Evolutionary conservation across 2,113 vertebrate species (phyloP).

Genomic region (Nycticorax nycticorax): DNA sequence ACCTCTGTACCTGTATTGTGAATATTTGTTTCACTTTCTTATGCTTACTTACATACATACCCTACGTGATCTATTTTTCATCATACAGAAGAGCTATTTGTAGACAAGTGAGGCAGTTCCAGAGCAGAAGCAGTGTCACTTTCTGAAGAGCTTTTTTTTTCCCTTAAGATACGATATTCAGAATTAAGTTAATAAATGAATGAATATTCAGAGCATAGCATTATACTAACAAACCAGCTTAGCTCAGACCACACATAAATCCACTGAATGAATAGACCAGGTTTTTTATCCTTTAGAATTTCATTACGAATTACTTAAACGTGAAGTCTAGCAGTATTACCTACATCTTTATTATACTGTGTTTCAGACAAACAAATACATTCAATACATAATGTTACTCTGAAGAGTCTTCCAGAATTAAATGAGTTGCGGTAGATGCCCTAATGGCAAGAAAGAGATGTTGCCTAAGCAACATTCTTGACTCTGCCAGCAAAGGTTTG

Average conservation of each 20-base stretch:
- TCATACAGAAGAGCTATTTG: not conserved
- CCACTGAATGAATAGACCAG: not conserved
- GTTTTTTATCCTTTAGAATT: not conserved
- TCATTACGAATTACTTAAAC: not conserved
- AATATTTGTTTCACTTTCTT: not conserved
- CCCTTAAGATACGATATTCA: not conserved
- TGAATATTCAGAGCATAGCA: not conserved
- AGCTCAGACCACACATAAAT: not conserved
- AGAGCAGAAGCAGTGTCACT: not conserved
- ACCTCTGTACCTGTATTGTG: accelerated
- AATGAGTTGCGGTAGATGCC: not conserved
- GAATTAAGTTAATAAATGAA: not conserved
- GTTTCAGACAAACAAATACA: not conserved
- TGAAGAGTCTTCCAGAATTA: not conserved
- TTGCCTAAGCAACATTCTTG: not conserved
- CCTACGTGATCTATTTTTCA: not conserved
- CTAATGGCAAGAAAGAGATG: not conserved
- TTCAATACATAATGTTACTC: not conserved
- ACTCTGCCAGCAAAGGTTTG: not conserved
- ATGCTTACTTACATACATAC: not conserved
- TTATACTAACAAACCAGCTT: not conserved
- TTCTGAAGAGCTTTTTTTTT: not conserved
- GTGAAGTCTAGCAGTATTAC: not conserved
- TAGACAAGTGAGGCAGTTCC: not conserved
- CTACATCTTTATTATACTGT: not conserved